These are phyloP conservation scores for Epinotia ramella DNA, from an alignment of 2,888 invertebrate genomes.

Conservation along the genomic window DNA sequence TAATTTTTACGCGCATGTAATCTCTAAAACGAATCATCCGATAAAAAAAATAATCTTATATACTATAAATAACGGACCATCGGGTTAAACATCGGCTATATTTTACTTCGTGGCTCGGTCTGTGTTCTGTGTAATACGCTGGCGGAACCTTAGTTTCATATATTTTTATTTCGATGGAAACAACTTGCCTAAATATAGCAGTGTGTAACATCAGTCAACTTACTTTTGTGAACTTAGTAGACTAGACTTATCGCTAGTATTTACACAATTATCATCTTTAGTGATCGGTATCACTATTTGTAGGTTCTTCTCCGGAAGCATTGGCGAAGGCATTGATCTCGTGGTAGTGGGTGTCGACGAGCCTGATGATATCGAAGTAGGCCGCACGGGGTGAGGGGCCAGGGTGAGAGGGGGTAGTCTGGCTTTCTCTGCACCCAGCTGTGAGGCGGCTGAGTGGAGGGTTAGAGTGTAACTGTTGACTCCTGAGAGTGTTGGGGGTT, in stretches of 20 bases:
- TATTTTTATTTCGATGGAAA: neutral
- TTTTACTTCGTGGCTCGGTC: too few relatives aligned
- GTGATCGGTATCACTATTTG: conserved; percentile 67
- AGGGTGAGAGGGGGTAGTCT: conserved; percentile 74
- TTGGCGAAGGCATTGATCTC: conserved; percentile 70
- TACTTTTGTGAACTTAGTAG: conserved; percentile 81
- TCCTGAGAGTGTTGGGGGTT: conserved; percentile 80
- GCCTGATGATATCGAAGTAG: conserved; percentile 60
- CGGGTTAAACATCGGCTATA: too few relatives aligned
- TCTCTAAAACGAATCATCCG: too few relatives aligned
- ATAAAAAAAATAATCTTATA: too few relatives aligned
- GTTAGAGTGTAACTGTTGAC: conserved; percentile 82
- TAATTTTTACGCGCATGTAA: too few relatives aligned
- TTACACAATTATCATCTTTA: conserved; percentile 76
- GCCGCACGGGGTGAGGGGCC: conserved; percentile 69
- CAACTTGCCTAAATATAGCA: neutral
- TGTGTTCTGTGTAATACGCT: too few relatives aligned
- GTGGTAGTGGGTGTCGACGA: conserved; percentile 71
- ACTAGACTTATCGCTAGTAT: conserved; percentile 78
- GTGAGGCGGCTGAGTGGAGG: conserved; percentile 75
- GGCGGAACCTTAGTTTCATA: too few relatives aligned
- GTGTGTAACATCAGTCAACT: conserved; percentile 51
- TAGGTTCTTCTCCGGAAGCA: conserved; percentile 75
- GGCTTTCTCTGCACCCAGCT: conserved; percentile 75
- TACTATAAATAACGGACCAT: too few relatives aligned